Percentiles rank a stretch among this genome's conserved stretches.
These are phyloP conservation scores for Onchidella celtica DNA, from an alignment of 2,888 invertebrate species.

Conservation along the genomic window DNA sequence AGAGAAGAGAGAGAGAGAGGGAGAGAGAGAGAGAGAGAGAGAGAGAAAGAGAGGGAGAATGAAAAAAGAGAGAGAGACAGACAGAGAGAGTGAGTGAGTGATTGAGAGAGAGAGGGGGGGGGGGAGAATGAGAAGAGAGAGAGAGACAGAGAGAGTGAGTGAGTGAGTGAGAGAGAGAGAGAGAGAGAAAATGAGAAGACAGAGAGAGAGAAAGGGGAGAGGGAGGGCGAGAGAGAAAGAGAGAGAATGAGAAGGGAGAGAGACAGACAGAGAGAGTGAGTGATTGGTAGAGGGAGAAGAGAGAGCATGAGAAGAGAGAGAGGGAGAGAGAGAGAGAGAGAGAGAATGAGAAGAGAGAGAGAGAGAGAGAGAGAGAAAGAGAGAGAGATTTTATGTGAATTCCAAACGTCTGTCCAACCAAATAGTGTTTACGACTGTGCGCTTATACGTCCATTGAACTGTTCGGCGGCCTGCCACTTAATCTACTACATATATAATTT, in stretches of 20 bases:
- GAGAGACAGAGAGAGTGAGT: not conserved
- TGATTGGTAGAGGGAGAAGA: too few relatives aligned
- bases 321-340: too few relatives aligned
- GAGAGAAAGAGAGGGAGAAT: not conserved
- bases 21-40: not conserved
- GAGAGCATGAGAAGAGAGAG: too few relatives aligned
- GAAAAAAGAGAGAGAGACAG: not conserved
- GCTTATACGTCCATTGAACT: too few relatives aligned
- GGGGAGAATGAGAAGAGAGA: not conserved
- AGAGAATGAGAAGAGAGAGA: not conserved
- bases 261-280: not conserved
- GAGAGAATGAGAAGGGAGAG: too few relatives aligned
- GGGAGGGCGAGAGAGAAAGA: too few relatives aligned
- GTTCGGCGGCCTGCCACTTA: too few relatives aligned
- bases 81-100: not conserved
- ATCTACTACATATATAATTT: too few relatives aligned
- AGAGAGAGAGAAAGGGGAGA: not conserved
- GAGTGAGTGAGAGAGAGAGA: not conserved
- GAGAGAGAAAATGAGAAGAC: not conserved
- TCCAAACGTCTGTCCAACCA: too few relatives aligned
- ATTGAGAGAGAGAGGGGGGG: not conserved
- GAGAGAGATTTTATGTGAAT: too few relatives aligned
- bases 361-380: slow-evolving; percentile 5
- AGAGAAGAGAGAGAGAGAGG: not conserved
- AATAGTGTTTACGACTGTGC: too few relatives aligned